These are phyloP conservation scores for Suillia variegata DNA, from an alignment of 2,888 invertebrate species.

Conservation along the genomic window DNA sequence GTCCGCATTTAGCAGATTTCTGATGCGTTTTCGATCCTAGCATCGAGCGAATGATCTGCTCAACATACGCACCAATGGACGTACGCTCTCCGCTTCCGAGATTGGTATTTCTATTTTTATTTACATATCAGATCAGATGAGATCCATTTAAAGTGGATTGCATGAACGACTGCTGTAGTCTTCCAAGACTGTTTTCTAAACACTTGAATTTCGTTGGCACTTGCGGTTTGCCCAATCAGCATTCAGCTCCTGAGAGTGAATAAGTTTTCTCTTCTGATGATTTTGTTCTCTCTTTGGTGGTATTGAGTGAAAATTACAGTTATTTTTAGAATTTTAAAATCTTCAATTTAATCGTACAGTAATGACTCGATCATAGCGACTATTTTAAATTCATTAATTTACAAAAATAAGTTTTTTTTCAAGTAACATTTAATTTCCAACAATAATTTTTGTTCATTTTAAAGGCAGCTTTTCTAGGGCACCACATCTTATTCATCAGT, in stretches of 20 bases:
- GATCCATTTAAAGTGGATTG: background rate
- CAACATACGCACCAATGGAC: background rate
- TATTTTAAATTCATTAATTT: too few relatives aligned
- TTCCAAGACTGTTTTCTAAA: background rate
- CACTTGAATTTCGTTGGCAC: background rate
- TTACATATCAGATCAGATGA: background rate
- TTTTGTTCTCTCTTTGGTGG: too few relatives aligned
- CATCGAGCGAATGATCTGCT: background rate
- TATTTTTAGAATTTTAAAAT: background rate
- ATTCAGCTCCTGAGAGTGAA: too few relatives aligned
- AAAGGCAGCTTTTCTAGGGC: too few relatives aligned
- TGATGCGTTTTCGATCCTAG: too few relatives aligned
- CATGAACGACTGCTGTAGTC: background rate
- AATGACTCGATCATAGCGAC: too few relatives aligned
- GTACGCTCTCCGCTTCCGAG: background rate
- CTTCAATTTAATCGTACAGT: background rate
- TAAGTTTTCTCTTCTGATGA: too few relatives aligned
- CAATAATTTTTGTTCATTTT: too few relatives aligned
- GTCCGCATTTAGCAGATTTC: conserved; percentile 4
- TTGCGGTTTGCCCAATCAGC: background rate
- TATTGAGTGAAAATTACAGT: background rate
- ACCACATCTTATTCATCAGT: too few relatives aligned
- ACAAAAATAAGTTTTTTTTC: too few relatives aligned
- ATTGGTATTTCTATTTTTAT: conserved; percentile 12
- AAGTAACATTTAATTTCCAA: too few relatives aligned